These are phyloP conservation scores for Lochmaea crataegi DNA, from an alignment of 2,888 invertebrate genomes.

Conservation along the genomic window DNA sequence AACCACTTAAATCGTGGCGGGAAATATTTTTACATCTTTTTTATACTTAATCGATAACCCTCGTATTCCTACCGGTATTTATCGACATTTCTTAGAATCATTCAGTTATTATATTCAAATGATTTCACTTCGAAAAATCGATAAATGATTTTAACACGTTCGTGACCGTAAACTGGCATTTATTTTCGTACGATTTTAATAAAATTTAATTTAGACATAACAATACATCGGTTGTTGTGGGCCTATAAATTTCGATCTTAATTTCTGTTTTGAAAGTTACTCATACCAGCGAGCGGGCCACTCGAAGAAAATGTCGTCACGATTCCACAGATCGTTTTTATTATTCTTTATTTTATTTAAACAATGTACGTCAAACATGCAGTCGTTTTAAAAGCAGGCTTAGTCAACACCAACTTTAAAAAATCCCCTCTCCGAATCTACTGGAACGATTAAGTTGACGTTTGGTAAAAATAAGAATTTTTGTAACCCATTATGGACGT, in stretches of 20 bases:
- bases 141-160: constrained; percentile 22
- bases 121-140: constrained; percentile 5
- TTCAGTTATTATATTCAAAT: constrained; percentile 6
- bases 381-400: too few relatives aligned
- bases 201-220: constrained; percentile 40
- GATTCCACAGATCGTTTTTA: not conserved
- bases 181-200: constrained; percentile 33
- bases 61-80: not conserved
- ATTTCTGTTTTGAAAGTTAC: constrained; percentile 37
- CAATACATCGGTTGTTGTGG: constrained; percentile 30
- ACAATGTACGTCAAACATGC: too few relatives aligned
- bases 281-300: not conserved
- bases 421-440: too few relatives aligned
- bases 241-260: constrained; percentile 37
- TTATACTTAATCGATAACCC: not conserved
- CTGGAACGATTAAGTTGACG: too few relatives aligned
- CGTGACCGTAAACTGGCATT: constrained; percentile 28
- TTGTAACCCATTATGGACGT: too few relatives aligned
- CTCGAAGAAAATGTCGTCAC: not conserved
- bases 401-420: too few relatives aligned
- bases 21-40: too few relatives aligned
- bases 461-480: too few relatives aligned
- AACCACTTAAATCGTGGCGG: too few relatives aligned
- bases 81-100: not conserved
- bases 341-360: not conserved